phyloP scores from a whole-genome alignment of 2,113 vertebrate species.

The Brachyhypopomus gauderio region DNA sequence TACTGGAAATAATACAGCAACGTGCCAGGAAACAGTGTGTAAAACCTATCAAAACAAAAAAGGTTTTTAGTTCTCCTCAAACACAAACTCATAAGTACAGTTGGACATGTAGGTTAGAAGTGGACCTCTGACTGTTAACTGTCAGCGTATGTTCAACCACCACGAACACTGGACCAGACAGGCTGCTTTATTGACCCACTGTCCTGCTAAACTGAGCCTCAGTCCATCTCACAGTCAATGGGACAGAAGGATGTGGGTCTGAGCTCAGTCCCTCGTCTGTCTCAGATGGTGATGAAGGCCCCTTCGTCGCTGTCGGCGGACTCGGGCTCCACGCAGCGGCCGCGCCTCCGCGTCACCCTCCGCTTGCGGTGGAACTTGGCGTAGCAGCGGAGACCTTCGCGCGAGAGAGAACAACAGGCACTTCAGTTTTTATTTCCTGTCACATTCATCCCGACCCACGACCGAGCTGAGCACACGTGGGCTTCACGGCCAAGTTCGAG shows the following conservation, averaged over 20 bases:
- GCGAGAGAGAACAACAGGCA: not conserved
- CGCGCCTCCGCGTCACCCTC: conserved; percentile 88
- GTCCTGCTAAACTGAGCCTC: conserved; percentile 1
- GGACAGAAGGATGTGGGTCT: conserved; percentile 7
- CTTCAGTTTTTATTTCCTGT: not conserved
- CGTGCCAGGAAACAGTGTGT: not conserved
- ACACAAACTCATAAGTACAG: conserved; percentile 61
- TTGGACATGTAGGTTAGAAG: conserved; percentile 3
- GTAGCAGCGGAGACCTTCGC: conserved; percentile 89
- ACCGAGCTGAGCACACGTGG: not conserved
- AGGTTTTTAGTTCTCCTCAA: conserved; percentile 11
- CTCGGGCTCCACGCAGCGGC: conserved; percentile 92
- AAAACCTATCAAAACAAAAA: conserved; percentile 42
- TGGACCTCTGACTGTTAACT: conserved; percentile 21
- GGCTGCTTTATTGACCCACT: conserved; percentile 10
- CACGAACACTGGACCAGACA: not conserved
- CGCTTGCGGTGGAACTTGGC: conserved; percentile 97
- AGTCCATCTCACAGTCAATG: conserved; percentile 28
- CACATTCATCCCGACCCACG: not conserved
- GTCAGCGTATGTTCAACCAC: conserved; percentile 18
- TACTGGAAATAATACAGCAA: conserved; percentile 2
- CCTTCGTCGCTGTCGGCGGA: conserved; percentile 85
- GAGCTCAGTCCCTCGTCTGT: not conserved
- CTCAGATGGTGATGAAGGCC: conserved; percentile 90
- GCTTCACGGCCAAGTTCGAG: too few species aligned